phyloP scores from a whole-genome alignment of 2,888 invertebrate genomes.

The Ectemnius cavifrons region DNA sequence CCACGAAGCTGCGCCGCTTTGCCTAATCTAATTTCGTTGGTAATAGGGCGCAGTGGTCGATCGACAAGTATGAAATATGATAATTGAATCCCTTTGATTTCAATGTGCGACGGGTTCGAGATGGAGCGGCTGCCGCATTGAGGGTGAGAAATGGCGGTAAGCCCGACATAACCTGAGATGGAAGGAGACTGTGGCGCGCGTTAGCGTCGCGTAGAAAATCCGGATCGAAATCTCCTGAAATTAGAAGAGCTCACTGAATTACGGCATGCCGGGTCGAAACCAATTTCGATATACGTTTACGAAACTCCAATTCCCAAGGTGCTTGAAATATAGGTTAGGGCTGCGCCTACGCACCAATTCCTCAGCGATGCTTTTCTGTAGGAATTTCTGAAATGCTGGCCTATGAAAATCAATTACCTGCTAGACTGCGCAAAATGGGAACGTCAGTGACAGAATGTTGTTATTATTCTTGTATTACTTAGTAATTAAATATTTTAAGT shows the following conservation, averaged over 20 bases:
- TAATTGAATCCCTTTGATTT: slow-evolving; percentile 6
- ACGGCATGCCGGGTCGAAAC: slow-evolving; percentile 16
- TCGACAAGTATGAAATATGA: not conserved
- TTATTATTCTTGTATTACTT: no score
- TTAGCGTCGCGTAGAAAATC: no score
- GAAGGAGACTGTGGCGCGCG: not conserved
- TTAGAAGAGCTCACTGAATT: slow-evolving; percentile 34
- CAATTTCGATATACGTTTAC: slow-evolving; percentile 28
- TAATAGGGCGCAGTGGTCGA: not conserved
- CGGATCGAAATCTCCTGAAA: slow-evolving; percentile 17
- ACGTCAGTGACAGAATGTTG: no score
- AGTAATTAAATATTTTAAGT: no score
- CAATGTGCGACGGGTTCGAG: not conserved
- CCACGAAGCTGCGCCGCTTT: not conserved
- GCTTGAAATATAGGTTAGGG: slow-evolving; percentile 20
- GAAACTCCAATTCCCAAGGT: slow-evolving; percentile 33
- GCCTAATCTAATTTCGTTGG: not conserved
- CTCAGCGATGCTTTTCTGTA: slow-evolving; percentile 26
- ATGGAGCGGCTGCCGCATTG: not conserved
- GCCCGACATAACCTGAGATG: not conserved
- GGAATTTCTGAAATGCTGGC: slow-evolving; percentile 7
- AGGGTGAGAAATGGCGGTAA: not conserved
- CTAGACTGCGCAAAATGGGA: no score
- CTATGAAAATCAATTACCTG: not conserved
- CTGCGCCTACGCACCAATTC: not conserved